A percentile compares a stretch with the other conserved stretches of the same genome.
Conservation (phyloP, 2,797 vertebrate genomes). For the Mormyrops attenuatus region DNA sequence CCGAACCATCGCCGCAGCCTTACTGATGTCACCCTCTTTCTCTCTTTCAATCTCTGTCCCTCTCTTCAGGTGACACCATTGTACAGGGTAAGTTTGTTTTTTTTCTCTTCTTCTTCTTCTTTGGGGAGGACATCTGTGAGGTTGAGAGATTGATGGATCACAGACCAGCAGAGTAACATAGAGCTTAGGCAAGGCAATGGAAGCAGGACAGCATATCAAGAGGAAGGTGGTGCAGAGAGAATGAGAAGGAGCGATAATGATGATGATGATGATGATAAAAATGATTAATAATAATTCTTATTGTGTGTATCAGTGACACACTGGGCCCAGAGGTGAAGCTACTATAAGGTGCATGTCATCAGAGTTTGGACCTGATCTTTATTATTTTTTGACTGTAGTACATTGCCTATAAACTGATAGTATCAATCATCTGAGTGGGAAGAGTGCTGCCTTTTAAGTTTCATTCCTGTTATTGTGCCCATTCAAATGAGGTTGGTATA, state of each 20-base stretch:
- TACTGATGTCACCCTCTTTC: slow-evolving; percentile 13
- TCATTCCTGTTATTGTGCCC: not conserved
- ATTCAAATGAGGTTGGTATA: not conserved
- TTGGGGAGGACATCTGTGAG: not conserved
- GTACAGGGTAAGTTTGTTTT: slow-evolving; percentile 47
- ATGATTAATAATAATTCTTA: not conserved
- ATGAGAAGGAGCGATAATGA: not conserved
- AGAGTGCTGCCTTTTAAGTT: not conserved
- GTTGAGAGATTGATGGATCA: not conserved
- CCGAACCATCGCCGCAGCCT: not conserved
- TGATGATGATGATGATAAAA: not conserved
- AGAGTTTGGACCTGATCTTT: not conserved
- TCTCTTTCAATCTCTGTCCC: slow-evolving; percentile 7
- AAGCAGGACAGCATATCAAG: not conserved
- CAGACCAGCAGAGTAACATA: not conserved
- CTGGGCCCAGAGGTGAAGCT: not conserved
- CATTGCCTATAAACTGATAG: not conserved
- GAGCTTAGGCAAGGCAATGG: not conserved
- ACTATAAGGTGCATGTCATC: not conserved
- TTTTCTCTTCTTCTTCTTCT: not conserved
- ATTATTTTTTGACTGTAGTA: not conserved
- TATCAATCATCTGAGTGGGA: not conserved
- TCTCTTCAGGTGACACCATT: slow-evolving; percentile 42
- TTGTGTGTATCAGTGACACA: not conserved
- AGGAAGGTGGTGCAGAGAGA: not conserved